phyloP scores from a whole-genome alignment of 2,113 vertebrate species.

The Castor canadensis region DNA sequence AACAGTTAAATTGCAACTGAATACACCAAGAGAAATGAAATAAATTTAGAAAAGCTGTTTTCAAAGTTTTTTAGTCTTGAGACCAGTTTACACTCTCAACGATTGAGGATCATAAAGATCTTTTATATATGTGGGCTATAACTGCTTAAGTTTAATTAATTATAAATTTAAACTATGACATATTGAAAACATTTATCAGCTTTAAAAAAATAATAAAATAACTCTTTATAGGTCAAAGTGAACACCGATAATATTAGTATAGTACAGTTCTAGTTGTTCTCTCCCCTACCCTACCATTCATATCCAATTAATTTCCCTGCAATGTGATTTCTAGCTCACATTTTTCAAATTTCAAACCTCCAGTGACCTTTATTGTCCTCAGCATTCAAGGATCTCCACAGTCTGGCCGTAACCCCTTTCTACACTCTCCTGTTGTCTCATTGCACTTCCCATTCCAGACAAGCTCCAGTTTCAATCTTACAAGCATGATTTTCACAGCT shows the following conservation, averaged over 20 bases:
- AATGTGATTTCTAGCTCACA: not conserved
- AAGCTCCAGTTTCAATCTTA: not conserved
- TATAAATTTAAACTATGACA: not conserved
- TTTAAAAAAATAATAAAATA: not conserved
- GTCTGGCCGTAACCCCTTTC: not conserved
- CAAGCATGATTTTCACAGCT: not conserved
- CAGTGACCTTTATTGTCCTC: not conserved
- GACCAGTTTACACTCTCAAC: not conserved
- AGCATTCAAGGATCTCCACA: not conserved
- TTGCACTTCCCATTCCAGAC: not conserved
- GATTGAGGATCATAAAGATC: not conserved
- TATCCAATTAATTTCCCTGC: not conserved
- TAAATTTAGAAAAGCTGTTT: constrained; percentile 41
- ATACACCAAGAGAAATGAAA: constrained; percentile 9
- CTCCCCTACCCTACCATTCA: not conserved
- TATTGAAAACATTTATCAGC: not conserved
- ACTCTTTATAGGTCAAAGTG: not conserved
- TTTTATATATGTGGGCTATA: not conserved
- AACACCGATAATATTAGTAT: not conserved
- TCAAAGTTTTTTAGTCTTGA: not conserved
- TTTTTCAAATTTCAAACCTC: constrained; percentile 12
- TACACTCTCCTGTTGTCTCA: not conserved
- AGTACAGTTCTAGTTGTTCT: not conserved
- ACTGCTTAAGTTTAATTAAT: not conserved
- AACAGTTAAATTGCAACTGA: not conserved